Conservation (phyloP, 2,113 vertebrate genomes). For the Vidua chalybeata region DNA sequence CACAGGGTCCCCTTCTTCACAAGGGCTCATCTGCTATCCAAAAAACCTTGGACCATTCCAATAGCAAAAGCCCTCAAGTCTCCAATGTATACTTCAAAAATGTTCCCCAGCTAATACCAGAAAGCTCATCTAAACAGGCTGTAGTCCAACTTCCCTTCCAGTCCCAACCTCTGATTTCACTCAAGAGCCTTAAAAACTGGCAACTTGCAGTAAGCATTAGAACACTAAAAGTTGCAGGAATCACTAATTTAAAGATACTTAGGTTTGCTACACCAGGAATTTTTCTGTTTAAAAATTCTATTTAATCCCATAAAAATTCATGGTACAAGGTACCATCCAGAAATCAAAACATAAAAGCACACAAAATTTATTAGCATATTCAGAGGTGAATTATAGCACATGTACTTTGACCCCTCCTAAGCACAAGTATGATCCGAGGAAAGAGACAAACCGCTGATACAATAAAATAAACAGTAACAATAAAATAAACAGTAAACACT, state of each 20-base stretch:
- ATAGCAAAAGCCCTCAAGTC: not conserved
- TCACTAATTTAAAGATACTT: not conserved
- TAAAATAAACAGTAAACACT: not conserved
- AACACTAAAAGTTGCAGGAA: not conserved
- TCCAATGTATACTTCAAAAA: not conserved
- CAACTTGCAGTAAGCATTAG: not conserved
- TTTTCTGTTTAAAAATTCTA: not conserved
- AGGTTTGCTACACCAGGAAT: not conserved
- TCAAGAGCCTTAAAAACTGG: not conserved
- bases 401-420: not conserved
- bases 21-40: not conserved
- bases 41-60: not conserved
- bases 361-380: not conserved
- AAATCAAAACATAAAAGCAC: not conserved
- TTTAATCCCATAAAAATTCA: not conserved
- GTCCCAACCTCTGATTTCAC: not conserved
- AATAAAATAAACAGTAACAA: not conserved
- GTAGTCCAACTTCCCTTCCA: not conserved
- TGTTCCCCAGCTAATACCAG: not conserved
- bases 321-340: not conserved
- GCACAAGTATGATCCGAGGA: not conserved
- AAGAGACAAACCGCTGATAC: not conserved
- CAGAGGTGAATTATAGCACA: not conserved
- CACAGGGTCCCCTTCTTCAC: not conserved
- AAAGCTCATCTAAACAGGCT: not conserved